Conservation (phyloP, 2,797 vertebrate genomes). For the Gallinago nigripennis region DNA sequence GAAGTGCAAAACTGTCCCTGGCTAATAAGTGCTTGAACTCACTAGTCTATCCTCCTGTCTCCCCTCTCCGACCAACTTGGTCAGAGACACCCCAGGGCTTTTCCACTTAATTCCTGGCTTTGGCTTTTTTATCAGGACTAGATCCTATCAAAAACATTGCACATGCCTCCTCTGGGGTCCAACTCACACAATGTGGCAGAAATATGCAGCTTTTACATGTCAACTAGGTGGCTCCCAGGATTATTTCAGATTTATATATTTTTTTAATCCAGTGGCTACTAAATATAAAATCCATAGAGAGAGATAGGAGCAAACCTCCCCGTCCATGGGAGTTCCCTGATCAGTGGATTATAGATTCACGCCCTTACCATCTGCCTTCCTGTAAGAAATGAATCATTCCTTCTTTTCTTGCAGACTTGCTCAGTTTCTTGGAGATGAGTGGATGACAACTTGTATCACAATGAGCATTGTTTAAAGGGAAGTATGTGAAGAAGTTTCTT, state of each 20-base stretch:
- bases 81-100: not conserved
- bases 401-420: not conserved
- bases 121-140: not conserved
- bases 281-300: not conserved
- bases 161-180: not conserved
- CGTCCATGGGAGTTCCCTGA: not conserved
- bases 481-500: not conserved
- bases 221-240: not conserved
- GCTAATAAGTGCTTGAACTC: not conserved
- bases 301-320: not conserved
- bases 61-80: accelerated
- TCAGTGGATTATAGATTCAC: not conserved
- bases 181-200: not conserved
- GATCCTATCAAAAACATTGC: not conserved
- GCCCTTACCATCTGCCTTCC: not conserved
- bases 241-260: not conserved
- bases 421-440: not conserved
- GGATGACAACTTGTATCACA: not conserved
- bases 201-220: not conserved
- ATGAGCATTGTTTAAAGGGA: not conserved
- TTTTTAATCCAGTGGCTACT: not conserved
- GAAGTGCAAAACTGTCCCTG: not conserved
- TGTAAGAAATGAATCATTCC: not conserved
- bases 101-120: not conserved
- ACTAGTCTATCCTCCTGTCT: not conserved